Evolutionary conservation across 2,888 invertebrate genomes (phyloP).

Genomic region (Axea sp.): DNA sequence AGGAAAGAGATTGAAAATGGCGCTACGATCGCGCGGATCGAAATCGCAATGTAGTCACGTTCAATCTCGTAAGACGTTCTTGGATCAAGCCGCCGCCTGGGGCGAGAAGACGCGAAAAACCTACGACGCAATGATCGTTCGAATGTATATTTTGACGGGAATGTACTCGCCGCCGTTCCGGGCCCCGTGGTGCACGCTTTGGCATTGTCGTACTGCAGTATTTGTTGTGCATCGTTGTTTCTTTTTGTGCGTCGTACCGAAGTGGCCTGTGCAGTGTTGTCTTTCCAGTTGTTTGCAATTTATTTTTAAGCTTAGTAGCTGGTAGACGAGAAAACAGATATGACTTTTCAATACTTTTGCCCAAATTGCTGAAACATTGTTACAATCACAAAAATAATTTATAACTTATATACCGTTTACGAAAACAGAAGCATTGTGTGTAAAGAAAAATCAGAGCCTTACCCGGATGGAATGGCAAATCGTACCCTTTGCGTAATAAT

Average conservation of each 20-base stretch:
- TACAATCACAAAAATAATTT: too few species aligned
- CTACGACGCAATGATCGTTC: too few species aligned
- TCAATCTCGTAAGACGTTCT: too few species aligned
- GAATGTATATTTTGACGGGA: slow-evolving; percentile 11
- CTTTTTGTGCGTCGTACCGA: slow-evolving; percentile 62
- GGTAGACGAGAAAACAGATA: too few species aligned
- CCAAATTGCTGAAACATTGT: not conserved
- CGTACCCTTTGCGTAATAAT: too few species aligned
- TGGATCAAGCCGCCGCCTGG: not conserved
- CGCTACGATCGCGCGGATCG: not conserved
- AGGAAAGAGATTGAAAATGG: not conserved
- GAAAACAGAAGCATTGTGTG: too few species aligned
- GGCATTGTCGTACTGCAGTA: slow-evolving; percentile 63
- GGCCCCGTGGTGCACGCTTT: slow-evolving; percentile 69
- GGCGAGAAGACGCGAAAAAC: not conserved
- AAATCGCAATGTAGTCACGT: too few species aligned
- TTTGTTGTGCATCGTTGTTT: slow-evolving; percentile 69
- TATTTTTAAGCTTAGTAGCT: slow-evolving; percentile 70
- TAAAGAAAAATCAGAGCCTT: too few species aligned
- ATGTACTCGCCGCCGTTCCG: slow-evolving; percentile 9
- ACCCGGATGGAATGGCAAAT: too few species aligned
- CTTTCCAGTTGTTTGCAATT: slow-evolving; percentile 57
- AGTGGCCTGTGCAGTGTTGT: slow-evolving; percentile 73
- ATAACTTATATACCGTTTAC: too few species aligned
- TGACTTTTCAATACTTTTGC: too few species aligned